Evolutionary conservation across 53 echinoderm and acorn worm genomes (phyloP).

Genomic region (Astropecten irregularis): DNA sequence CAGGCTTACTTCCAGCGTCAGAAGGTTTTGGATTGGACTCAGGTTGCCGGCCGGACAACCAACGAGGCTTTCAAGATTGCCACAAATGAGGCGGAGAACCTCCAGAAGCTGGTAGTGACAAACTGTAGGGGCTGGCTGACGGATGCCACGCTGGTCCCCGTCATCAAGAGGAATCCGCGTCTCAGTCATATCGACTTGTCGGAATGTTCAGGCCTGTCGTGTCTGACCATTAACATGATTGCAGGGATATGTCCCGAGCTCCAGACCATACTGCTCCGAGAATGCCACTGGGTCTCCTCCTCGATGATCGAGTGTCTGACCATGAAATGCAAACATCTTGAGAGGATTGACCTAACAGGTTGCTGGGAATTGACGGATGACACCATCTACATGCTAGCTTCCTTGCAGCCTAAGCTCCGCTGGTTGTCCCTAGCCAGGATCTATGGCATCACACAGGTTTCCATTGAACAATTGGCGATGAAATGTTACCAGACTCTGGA

Average conservation of each 20-base stretch:
- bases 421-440: slow-evolving; percentile 80
- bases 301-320: slow-evolving; percentile 64
- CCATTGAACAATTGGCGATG: slow-evolving; percentile 57
- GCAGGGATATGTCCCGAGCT: slow-evolving; percentile 61
- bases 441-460: slow-evolving; percentile 74
- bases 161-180: slow-evolving; percentile 62
- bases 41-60: slow-evolving; percentile 24
- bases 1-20: slow-evolving; percentile 61
- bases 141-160: slow-evolving; percentile 65
- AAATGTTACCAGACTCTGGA: slow-evolving; percentile 65
- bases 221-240: slow-evolving; percentile 68
- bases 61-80: slow-evolving; percentile 69
- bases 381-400: slow-evolving; percentile 62
- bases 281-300: slow-evolving; percentile 74
- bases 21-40: slow-evolving; percentile 59
- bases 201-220: slow-evolving; percentile 68
- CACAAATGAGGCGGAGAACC: slow-evolving; percentile 50
- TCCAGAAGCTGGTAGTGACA: slow-evolving; percentile 61
- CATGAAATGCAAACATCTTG: slow-evolving; percentile 64
- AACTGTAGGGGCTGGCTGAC: slow-evolving; percentile 74
- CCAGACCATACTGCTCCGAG: slow-evolving; percentile 65
- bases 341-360: slow-evolving; percentile 76
- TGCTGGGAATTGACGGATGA: slow-evolving; percentile 84
- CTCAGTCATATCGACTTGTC: slow-evolving; percentile 69
- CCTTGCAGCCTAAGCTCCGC: slow-evolving; percentile 59